Percentiles rank a stretch among this genome's conserved stretches.
These are phyloP conservation scores for Globodera ellingtonae DNA, from an alignment of 1,140 invertebrate genomes.

Conservation along the genomic window DNA sequence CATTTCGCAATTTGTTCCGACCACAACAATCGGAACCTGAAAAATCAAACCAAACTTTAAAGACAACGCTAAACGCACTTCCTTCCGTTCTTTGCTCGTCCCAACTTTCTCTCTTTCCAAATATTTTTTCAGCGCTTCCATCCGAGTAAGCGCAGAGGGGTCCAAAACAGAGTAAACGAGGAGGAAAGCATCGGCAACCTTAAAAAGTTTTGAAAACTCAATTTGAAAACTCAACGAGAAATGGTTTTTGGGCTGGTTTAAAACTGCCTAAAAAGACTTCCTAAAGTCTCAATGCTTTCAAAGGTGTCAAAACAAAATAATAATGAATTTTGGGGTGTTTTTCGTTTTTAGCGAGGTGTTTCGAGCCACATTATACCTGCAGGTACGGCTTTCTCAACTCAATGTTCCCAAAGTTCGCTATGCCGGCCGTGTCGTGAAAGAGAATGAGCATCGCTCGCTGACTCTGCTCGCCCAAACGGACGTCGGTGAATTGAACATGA, in stretches of 20 bases:
- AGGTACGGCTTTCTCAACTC: conserved; percentile 52
- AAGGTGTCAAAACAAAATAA: no score
- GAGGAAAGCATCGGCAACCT: conserved; percentile 63
- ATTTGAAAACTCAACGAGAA: conserved; percentile 22
- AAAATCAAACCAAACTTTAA: conserved; percentile 5
- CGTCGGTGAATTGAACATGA: conserved; percentile 51
- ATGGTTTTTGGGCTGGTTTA: neutral
- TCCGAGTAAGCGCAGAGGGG: conserved; percentile 56
- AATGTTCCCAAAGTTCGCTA: conserved; percentile 45
- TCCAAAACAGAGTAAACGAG: conserved; percentile 59
- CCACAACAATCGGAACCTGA: conserved; percentile 55
- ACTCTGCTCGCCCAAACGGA: conserved; percentile 1
- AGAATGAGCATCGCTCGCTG: conserved; percentile 46
- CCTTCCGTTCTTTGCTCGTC: conserved; percentile 60
- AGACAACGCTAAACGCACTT: conserved; percentile 9
- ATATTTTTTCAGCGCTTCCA: conserved; percentile 61
- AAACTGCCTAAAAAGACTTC: no score
- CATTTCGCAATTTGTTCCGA: conserved; percentile 56
- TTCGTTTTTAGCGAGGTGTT: no score
- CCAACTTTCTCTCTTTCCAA: conserved; percentile 54
- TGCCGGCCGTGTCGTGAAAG: conserved; percentile 62
- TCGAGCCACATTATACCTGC: conserved; percentile 31
- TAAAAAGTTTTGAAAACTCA: no score
- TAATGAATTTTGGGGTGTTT: no score
- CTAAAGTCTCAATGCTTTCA: no score